Base-by-base conservation (phyloP, 1,140 invertebrate species). In the Drosophila mauritiana region DNA sequence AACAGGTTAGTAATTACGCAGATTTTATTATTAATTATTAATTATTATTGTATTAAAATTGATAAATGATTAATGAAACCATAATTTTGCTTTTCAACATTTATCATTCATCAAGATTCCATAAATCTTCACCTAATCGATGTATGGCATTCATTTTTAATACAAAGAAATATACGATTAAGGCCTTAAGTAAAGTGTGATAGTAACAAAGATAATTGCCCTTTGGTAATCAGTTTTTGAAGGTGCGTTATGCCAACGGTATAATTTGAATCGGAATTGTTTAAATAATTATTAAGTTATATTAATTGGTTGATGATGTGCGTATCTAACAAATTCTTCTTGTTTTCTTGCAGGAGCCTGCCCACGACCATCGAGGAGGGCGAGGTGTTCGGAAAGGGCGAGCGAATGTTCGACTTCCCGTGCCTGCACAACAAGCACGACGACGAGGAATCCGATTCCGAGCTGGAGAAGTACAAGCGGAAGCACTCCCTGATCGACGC, bases 291-390 rank as follows among this genome's bases (percentile, higher is more conserved):
- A 39, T 12, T 39, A 13, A 17, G 17, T 17, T 17, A 0, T 17
- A 17, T 27, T 31, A 8, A 0, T 31, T 7, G 7, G 27, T 10
- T 31, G 8, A 31, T 31, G 1, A 8, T 8, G 27, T 31, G 27
- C 11, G 1, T 13, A 46, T 22, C 22, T 22, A 13, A 22, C 11
- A 2, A 25, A 22, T 13, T 3, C 27, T 10, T 10, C 10, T 0
- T 6, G 1, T 11, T 10, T 48, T 59, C 17, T 62, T 68, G 0
- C 20, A 92, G 93, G 76, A 93, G 93, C 7, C 83, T 95, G 10
- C 95, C 95, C 6, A 93, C 94, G 7, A 94, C 94, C 3, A 85
- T 95, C 15, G 90, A 94, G 73, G 95, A 95, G 73, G 95, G 94
- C 0, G 95, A 95, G 88, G 77, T 92, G 13, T 95, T 95, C 79